Evolutionary conservation across 1,140 invertebrate species (phyloP).

Genomic region (Anthonomus grandis): DNA sequence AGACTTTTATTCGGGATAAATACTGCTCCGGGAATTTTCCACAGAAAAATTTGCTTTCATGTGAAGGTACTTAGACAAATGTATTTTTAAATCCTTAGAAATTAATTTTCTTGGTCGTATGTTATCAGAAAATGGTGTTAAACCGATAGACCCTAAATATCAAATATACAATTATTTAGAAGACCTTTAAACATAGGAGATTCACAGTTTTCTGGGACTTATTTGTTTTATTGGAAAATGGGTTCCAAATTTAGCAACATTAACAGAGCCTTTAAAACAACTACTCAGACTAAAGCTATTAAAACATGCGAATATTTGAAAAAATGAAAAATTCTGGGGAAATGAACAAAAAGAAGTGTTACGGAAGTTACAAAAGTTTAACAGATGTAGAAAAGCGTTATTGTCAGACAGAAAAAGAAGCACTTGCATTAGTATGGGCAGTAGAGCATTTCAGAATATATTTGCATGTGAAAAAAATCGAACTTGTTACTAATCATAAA

Average conservation of each 20-base stretch:
- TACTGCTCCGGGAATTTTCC: slow-evolving; percentile 46
- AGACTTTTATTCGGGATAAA: slow-evolving; percentile 42
- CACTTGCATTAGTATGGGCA: slow-evolving; percentile 42
- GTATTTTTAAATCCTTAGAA: slow-evolving; percentile 13
- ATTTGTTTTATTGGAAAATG: slow-evolving; percentile 42
- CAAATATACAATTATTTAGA: slow-evolving; percentile 26
- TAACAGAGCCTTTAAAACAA: slow-evolving; percentile 34
- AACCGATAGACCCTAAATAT: slow-evolving; percentile 9
- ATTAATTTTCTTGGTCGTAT: slow-evolving; percentile 12
- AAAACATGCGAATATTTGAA: slow-evolving; percentile 22
- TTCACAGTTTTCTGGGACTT: slow-evolving; percentile 43
- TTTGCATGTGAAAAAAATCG: slow-evolving; percentile 36
- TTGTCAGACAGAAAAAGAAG: slow-evolving; percentile 50
- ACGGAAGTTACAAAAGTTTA: slow-evolving; percentile 43
- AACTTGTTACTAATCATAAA: slow-evolving; percentile 43
- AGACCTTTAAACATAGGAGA: slow-evolving; percentile 36
- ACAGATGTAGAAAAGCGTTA: slow-evolving; percentile 44
- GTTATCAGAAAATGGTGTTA: slow-evolving; percentile 5
- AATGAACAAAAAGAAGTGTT: slow-evolving; percentile 25
- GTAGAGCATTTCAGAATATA: slow-evolving; percentile 34
- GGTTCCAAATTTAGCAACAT: slow-evolving; percentile 41
- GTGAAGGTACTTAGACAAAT: slow-evolving; percentile 35
- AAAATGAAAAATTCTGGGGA: not conserved
- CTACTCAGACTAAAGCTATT: slow-evolving; percentile 26
- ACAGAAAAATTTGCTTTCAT: slow-evolving; percentile 32